Evolutionary conservation across 2,113 vertebrate genomes (phyloP), one percentile per base, ranked within the genome.

Genomic region (Siphamia tubifer): DNA sequence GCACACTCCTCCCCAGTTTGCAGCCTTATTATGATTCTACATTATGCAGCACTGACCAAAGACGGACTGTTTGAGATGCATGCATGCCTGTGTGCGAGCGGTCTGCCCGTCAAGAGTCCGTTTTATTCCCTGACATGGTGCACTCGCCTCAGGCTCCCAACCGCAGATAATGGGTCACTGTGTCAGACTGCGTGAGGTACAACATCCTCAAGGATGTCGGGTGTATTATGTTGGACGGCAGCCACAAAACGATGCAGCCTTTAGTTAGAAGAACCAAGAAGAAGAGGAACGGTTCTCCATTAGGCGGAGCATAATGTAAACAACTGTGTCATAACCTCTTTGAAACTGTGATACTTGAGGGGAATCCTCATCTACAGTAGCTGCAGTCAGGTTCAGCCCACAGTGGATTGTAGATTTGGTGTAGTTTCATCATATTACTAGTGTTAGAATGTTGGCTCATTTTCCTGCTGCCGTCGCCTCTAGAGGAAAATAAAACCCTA

Each of bases 121-220:
- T 72, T 43, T 40, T 28, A 5, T 74, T 66, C 61, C 35, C 60
- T 82, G 78, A 84, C 82, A 78, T 70, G 72, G 76, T 84, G 68
- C 79, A 36, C 73, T 73, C 24, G 77, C 89, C 84, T 78, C 74
- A 36, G 81, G 85, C 86, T 87, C 65, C n/a, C 61, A 65, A 19
- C 40, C 73, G 16, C 76, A 83, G 79, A 88, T 89, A 84, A 91
- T 87, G 74, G 87, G 88, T 89, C 89, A 90, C 87, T 90, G 87
- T 91, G 90, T 88, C 90, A 90, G 81, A 68, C 80, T 55, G 75
- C 23, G 23, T 60, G 81, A 83, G 76, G 77, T 77, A 40, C 61
- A 79, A 71, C 66, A 74, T 81, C 65, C 68, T 83, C 40, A 56
- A 87, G 77, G 64, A 84, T 82, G 65, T 57, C 55, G 39, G 43